Percentiles rank a stretch among this genome's conserved stretches.
Evolutionary conservation across 2,113 vertebrate genomes (phyloP).

Genomic region (Carettochelys insculpta): DNA sequence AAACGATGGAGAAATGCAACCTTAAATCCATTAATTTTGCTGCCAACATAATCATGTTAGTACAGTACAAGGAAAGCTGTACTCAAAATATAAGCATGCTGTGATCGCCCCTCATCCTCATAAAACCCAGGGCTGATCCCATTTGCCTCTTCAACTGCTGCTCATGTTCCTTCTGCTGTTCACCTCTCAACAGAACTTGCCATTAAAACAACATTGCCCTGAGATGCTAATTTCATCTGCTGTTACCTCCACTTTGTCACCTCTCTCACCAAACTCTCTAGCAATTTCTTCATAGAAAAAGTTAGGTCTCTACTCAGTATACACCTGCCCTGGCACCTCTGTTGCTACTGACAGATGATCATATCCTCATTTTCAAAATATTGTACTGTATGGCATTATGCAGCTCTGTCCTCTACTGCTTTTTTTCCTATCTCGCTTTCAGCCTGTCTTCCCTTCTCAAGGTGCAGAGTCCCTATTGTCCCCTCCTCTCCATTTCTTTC

Average conservation of each 20-base stretch:
- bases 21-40: constrained; percentile 9
- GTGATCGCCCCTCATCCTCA: not conserved
- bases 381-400: not conserved
- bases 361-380: not conserved
- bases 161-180: not conserved
- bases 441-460: not conserved
- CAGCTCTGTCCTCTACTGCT: not conserved
- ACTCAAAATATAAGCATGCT: not conserved
- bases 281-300: not conserved
- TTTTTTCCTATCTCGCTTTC: not conserved
- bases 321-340: fast-evolving
- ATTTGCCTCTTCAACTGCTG: not conserved
- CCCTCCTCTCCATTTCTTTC: not conserved
- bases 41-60: not conserved
- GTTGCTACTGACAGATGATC: not conserved
- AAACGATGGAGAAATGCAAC: constrained; percentile 38
- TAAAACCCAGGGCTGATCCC: not conserved
- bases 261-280: not conserved
- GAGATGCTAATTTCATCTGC: not conserved
- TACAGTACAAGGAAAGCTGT: not conserved
- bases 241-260: not conserved
- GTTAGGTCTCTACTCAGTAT: not conserved
- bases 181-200: not conserved
- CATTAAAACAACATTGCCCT: not conserved
- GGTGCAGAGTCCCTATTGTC: fast-evolving